Conservation (phyloP, 2,113 vertebrate species). For the Toxotes jaculatrix region DNA sequence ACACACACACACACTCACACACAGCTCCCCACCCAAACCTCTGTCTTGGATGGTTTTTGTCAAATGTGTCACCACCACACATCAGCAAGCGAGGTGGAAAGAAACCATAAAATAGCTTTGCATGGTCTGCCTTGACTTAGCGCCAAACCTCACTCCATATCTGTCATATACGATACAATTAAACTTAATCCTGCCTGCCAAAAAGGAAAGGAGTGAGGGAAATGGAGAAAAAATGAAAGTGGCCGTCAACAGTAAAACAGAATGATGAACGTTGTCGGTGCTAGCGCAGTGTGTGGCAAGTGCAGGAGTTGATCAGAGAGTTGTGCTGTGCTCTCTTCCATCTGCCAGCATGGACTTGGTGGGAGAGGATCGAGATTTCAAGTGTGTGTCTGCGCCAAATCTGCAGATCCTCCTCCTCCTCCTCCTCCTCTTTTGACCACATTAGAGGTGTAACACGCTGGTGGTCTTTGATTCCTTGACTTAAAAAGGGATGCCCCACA, state of each 20-base stretch:
- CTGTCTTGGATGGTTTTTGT: constrained; percentile 72
- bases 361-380: constrained; percentile 65
- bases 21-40: constrained; percentile 8
- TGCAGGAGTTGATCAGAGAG: constrained; percentile 64
- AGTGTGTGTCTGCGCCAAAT: constrained; percentile 56
- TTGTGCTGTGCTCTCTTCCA: constrained; percentile 37
- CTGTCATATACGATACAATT: constrained; percentile 81
- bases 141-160: constrained; percentile 77
- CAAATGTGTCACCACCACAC: constrained; percentile 75
- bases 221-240: constrained; percentile 30
- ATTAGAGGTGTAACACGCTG: constrained; percentile 73
- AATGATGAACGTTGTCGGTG: constrained; percentile 63
- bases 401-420: constrained; percentile 37
- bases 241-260: constrained; percentile 57
- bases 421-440: constrained; percentile 57
- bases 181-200: constrained; percentile 76
- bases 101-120: constrained; percentile 75
- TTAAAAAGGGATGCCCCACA: constrained; percentile 71
- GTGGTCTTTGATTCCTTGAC: constrained; percentile 75
- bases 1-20: neutral
- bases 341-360: constrained; percentile 57
- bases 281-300: constrained; percentile 77
- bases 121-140: constrained; percentile 75
- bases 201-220: constrained; percentile 39
- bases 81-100: constrained; percentile 75